Percentiles rank a stretch among this genome's conserved stretches.
Conservation (phyloP, 2,888 invertebrate genomes). For the Fragum fragum region DNA sequence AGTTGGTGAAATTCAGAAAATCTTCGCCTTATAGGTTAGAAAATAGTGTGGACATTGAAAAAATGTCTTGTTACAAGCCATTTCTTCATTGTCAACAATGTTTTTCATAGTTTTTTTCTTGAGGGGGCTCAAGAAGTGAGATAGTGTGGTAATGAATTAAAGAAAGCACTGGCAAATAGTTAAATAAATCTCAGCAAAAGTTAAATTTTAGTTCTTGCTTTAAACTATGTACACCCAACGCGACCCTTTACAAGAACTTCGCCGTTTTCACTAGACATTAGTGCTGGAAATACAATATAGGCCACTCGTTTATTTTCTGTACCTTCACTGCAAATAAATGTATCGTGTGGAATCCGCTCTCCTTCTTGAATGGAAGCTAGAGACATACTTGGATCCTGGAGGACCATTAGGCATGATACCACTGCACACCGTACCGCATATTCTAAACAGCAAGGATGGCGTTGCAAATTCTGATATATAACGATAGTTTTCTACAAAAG, state of each 20-base stretch:
- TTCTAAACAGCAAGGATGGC: neutral
- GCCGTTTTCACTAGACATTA: neutral
- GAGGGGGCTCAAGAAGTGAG: too few relatives aligned
- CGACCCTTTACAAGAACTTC: neutral
- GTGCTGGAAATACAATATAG: neutral
- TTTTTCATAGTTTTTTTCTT: too few relatives aligned
- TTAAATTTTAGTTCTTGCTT: too few relatives aligned
- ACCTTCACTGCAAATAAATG: neutral
- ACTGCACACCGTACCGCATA: neutral
- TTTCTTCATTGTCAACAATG: too few relatives aligned
- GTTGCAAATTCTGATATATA: neutral
- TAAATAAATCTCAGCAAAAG: too few relatives aligned
- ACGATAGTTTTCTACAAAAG: too few relatives aligned
- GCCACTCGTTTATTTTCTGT: neutral
- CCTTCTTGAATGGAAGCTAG: neutral
- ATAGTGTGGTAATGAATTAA: too few relatives aligned
- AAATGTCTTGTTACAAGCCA: too few relatives aligned
- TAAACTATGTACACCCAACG: neutral
- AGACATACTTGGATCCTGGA: neutral
- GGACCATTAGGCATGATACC: neutral
- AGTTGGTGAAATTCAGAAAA: too few relatives aligned
- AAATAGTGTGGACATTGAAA: too few relatives aligned
- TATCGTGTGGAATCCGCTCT: neutral
- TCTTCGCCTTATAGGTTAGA: too few relatives aligned
- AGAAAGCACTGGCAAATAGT: too few relatives aligned